Conservation (phyloP, 2,888 invertebrate species). For the Chaetogeoica ovagalla region DNA sequence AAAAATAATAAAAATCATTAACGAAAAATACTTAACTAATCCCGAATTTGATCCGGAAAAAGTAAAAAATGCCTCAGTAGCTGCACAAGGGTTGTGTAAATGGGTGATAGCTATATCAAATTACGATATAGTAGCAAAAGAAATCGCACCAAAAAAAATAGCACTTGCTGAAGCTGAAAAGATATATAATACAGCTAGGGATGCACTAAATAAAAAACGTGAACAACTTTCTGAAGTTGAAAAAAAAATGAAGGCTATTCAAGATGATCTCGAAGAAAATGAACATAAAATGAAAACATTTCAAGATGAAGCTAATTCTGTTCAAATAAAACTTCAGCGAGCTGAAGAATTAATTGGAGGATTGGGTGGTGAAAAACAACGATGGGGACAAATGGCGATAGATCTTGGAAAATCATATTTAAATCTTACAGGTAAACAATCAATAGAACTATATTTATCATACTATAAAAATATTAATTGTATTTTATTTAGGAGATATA, state of each 20-base stretch:
- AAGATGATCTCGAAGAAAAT: slow-evolving; percentile 78
- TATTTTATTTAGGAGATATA: slow-evolving; percentile 73
- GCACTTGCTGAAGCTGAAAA: slow-evolving; percentile 86
- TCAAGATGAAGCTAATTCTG: slow-evolving; percentile 40
- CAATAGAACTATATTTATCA: background rate
- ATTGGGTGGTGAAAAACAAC: slow-evolving; percentile 84
- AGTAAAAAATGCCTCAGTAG: slow-evolving; percentile 81
- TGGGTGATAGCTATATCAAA: slow-evolving; percentile 96
- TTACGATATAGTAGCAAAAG: slow-evolving; percentile 89
- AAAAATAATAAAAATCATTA: slow-evolving; percentile 79
- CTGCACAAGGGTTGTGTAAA: slow-evolving; percentile 88
- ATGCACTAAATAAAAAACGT: slow-evolving; percentile 64
- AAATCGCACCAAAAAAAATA: slow-evolving; percentile 90
- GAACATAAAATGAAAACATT: slow-evolving; percentile 62
- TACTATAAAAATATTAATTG: background rate
- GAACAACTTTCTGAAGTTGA: slow-evolving; percentile 61
- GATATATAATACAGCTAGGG: slow-evolving; percentile 73
- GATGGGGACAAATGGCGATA: slow-evolving; percentile 79
- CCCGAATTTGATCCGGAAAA: slow-evolving; percentile 91
- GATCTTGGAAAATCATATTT: slow-evolving; percentile 70
- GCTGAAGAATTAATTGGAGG: slow-evolving; percentile 92
- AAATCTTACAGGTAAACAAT: slow-evolving; percentile 68
- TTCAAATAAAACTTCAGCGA: slow-evolving; percentile 79
- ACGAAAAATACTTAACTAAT: slow-evolving; percentile 77
- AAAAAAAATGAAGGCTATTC: slow-evolving; percentile 68